These are phyloP conservation scores for Amphipoea lucens DNA, from an alignment of 2,888 invertebrate species.

Conservation along the genomic window DNA sequence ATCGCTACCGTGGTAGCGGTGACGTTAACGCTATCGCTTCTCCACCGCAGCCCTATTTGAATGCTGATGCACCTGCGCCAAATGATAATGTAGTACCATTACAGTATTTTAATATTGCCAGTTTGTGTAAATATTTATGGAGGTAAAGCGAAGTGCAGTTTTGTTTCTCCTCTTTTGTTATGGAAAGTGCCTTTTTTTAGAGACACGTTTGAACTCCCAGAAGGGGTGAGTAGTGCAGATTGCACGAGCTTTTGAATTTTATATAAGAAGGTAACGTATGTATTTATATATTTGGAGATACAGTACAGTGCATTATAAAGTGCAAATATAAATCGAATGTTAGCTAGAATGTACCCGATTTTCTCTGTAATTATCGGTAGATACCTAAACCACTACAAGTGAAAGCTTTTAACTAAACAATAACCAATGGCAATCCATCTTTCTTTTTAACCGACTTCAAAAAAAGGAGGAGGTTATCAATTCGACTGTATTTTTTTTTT, in stretches of 20 bases:
- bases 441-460: too few relatives aligned
- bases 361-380: background rate
- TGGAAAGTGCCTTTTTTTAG: background rate
- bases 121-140: slow-evolving; percentile 42
- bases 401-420: background rate
- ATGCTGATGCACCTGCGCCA: slow-evolving; percentile 70
- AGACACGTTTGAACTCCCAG: background rate
- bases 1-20: slow-evolving; percentile 49
- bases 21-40: slow-evolving; percentile 58
- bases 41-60: slow-evolving; percentile 65
- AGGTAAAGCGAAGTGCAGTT: background rate
- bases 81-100: slow-evolving; percentile 69
- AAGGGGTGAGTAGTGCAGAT: background rate
- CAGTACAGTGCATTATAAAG: background rate
- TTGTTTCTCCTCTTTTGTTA: background rate
- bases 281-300: background rate
- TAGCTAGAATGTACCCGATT: background rate
- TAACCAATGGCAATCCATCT: background rate
- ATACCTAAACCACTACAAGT: background rate
- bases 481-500: too few relatives aligned
- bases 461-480: too few relatives aligned
- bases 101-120: slow-evolving; percentile 64
- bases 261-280: background rate
- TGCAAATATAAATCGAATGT: background rate
- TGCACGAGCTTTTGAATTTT: background rate